phyloP scores from a whole-genome alignment of 2,888 invertebrate genomes.

The Acleris cristana region DNA sequence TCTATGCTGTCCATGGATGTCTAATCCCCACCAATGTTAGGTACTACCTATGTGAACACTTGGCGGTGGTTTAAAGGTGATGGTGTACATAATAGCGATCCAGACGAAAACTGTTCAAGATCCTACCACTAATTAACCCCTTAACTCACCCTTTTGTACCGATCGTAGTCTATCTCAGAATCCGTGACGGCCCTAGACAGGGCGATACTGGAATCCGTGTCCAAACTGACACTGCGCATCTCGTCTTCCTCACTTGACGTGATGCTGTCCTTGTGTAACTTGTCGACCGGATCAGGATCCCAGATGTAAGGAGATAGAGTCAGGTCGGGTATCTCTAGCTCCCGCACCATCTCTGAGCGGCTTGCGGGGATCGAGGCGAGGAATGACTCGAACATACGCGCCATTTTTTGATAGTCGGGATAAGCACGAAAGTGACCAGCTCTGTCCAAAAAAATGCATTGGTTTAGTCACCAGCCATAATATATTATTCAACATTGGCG shows the following conservation, averaged over 20 bases:
- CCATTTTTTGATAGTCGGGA: slow-evolving; percentile 47
- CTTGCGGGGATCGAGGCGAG: slow-evolving; percentile 65
- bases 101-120: too few species aligned
- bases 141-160: slow-evolving; percentile 61
- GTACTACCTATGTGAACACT: too few species aligned
- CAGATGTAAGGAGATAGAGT: slow-evolving; percentile 60
- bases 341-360: slow-evolving; percentile 65
- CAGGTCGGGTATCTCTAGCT: slow-evolving; percentile 67
- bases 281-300: slow-evolving; percentile 53
- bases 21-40: too few species aligned
- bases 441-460: too few species aligned
- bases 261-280: slow-evolving; percentile 47
- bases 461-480: too few species aligned
- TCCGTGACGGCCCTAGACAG: slow-evolving; percentile 75
- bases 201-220: slow-evolving; percentile 65
- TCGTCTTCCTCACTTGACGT: slow-evolving; percentile 56
- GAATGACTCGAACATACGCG: slow-evolving; percentile 61
- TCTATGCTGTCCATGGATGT: too few species aligned
- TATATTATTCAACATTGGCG: too few species aligned
- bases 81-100: too few species aligned
- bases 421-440: too few species aligned
- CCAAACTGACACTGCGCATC: slow-evolving; percentile 50
- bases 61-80: too few species aligned
- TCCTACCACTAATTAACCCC: too few species aligned
- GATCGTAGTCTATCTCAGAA: slow-evolving; percentile 71